Conservation (phyloP, 2,797 vertebrate genomes). For the Tangara arthus region DNA sequence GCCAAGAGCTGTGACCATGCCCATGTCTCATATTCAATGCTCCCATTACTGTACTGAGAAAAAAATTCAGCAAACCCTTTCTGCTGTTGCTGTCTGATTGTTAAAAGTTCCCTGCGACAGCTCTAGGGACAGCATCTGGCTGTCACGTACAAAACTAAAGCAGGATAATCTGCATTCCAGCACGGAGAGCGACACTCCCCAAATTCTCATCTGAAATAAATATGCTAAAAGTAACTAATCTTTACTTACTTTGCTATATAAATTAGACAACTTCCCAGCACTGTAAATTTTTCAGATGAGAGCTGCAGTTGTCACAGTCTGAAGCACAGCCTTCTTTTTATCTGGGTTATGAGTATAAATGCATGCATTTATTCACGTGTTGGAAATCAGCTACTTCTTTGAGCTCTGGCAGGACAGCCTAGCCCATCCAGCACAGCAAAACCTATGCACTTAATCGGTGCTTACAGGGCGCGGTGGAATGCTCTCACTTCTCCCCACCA, state of each 20-base stretch:
- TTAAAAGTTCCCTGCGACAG: neutral
- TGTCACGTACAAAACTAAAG: neutral
- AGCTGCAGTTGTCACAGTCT: neutral
- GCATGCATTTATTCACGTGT: neutral
- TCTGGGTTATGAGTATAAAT: conserved; percentile 16
- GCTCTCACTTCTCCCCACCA: neutral
- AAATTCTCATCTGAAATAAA: neutral
- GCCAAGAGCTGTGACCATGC: neutral
- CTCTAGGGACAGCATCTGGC: neutral
- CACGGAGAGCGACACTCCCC: neutral
- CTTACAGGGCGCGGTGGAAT: neutral
- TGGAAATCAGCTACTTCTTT: neutral
- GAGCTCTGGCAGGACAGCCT: neutral
- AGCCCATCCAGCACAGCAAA: neutral
- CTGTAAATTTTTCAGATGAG: neutral
- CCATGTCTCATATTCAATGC: neutral
- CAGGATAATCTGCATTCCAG: conserved; percentile 14
- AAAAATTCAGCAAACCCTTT: neutral
- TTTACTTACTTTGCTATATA: conserved; percentile 10
- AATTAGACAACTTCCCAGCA: conserved; percentile 1
- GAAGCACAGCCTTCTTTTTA: neutral
- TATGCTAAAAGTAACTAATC: neutral
- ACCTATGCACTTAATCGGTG: neutral
- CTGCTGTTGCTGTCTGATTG: neutral
- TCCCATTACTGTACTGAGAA: neutral